Conservation (phyloP, 2,113 vertebrate genomes). For the Paracanthobrama guichenoti region DNA sequence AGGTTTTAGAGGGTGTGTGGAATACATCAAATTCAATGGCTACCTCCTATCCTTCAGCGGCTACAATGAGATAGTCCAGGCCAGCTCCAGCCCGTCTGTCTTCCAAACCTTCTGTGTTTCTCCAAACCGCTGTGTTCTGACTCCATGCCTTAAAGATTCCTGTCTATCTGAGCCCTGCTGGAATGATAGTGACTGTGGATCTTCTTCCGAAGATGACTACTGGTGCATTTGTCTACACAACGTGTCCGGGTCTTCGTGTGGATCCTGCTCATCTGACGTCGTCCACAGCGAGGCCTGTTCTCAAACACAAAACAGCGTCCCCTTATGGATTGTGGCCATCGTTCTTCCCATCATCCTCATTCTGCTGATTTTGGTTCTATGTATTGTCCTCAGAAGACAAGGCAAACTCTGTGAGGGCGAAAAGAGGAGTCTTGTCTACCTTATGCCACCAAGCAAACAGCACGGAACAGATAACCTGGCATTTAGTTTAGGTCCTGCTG, state of each 20-base stretch:
- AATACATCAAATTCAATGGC: constrained; percentile 67
- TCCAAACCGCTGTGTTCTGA: constrained; percentile 61
- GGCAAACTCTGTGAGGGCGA: background rate
- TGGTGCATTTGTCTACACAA: constrained; percentile 71
- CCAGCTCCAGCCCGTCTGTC: constrained; percentile 60
- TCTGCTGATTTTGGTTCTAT: constrained; percentile 54
- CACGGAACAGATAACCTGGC: constrained; percentile 62
- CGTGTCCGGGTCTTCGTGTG: constrained; percentile 61
- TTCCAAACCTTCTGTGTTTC: constrained; percentile 65
- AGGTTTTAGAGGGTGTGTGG: constrained; percentile 76
- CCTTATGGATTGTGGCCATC: constrained; percentile 68
- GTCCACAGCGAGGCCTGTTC: constrained; percentile 55
- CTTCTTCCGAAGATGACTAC: constrained; percentile 39
- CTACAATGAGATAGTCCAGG: constrained; percentile 63
- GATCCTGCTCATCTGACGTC: constrained; percentile 57
- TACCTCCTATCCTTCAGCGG: constrained; percentile 65
- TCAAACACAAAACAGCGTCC: constrained; percentile 19
- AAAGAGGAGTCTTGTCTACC: constrained; percentile 26
- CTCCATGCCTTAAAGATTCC: constrained; percentile 56
- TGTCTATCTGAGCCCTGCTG: constrained; percentile 64
- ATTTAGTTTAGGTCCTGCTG: constrained; percentile 57
- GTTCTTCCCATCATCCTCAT: constrained; percentile 61
- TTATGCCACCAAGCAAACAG: constrained; percentile 41
- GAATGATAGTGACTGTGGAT: constrained; percentile 43
- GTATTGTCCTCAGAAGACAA: constrained; percentile 50